Evolutionary conservation across 2,888 invertebrate species (phyloP).

Genomic region (Lycophotia porphyrea): DNA sequence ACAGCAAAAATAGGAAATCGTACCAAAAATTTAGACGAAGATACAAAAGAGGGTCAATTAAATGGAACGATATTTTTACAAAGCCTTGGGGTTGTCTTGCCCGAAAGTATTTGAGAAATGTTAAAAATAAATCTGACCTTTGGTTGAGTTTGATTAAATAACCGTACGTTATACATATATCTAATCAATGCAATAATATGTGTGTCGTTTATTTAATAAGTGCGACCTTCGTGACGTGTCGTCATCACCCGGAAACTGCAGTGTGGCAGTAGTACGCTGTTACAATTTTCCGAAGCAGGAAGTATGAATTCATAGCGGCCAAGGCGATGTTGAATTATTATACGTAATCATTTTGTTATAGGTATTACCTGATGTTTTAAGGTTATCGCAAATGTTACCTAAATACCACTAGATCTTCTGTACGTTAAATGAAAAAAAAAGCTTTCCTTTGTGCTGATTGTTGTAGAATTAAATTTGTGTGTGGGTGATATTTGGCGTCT

Average conservation of each 20-base stretch:
- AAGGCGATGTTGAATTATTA: slow-evolving; percentile 86
- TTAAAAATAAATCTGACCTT: slow-evolving; percentile 27
- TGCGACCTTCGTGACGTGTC: slow-evolving; percentile 81
- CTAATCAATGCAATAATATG: slow-evolving; percentile 75
- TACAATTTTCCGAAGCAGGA: slow-evolving; percentile 89
- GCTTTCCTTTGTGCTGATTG: background rate
- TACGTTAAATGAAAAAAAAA: slow-evolving; percentile 21
- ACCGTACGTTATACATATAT: slow-evolving; percentile 59
- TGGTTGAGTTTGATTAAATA: slow-evolving; percentile 63
- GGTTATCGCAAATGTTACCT: slow-evolving; percentile 60
- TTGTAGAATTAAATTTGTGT: slow-evolving; percentile 15
- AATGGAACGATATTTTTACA: background rate
- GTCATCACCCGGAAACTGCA: slow-evolving; percentile 87
- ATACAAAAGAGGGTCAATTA: background rate
- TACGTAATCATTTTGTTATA: slow-evolving; percentile 73
- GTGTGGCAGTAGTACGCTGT: slow-evolving; percentile 82
- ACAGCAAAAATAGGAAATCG: background rate
- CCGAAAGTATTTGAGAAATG: background rate
- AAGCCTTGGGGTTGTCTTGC: background rate
- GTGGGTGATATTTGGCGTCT: background rate
- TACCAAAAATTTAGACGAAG: background rate
- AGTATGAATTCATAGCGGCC: slow-evolving; percentile 81
- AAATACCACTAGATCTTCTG: slow-evolving; percentile 59
- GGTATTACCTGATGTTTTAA: slow-evolving; percentile 61
- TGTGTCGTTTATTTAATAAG: slow-evolving; percentile 76